Percentiles rank a stretch among this genome's conserved stretches.
Conservation (phyloP, 2,113 vertebrate genomes). For the Todiramphus saurophagus region DNA sequence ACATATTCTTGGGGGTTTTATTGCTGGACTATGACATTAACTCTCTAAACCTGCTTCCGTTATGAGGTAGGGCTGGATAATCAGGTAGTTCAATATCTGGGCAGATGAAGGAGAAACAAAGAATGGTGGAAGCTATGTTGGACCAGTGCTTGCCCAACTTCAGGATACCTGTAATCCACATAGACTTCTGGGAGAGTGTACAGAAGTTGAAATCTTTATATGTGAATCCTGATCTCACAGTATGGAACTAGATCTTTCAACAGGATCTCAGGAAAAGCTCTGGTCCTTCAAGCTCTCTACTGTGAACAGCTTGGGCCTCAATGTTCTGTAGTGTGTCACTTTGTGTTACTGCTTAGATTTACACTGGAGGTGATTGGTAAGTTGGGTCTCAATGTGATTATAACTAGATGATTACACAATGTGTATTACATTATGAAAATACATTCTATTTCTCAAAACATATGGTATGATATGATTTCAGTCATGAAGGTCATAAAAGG, state of each 20-base stretch:
- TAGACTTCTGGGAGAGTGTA: background rate
- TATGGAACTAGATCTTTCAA: background rate
- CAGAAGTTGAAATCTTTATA: background rate
- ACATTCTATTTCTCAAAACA: background rate
- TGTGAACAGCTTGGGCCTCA: background rate
- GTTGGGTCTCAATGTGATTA: background rate
- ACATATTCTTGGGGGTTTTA: background rate
- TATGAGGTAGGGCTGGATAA: background rate
- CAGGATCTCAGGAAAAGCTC: background rate
- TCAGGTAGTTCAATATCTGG: background rate
- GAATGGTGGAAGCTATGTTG: background rate
- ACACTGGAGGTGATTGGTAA: background rate
- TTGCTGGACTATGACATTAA: background rate
- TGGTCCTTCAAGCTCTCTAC: background rate
- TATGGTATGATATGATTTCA: background rate
- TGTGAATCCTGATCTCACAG: background rate
- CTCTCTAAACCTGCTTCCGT: background rate
- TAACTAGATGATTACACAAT: background rate
- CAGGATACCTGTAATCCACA: background rate
- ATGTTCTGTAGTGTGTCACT: background rate
- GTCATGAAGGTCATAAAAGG: background rate
- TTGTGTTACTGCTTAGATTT: background rate
- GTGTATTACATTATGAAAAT: background rate
- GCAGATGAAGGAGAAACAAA: background rate
- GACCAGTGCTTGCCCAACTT: background rate